These are phyloP conservation scores for Amphipyra tragopoginis DNA, from an alignment of 2,888 invertebrate species.

Conservation along the genomic window DNA sequence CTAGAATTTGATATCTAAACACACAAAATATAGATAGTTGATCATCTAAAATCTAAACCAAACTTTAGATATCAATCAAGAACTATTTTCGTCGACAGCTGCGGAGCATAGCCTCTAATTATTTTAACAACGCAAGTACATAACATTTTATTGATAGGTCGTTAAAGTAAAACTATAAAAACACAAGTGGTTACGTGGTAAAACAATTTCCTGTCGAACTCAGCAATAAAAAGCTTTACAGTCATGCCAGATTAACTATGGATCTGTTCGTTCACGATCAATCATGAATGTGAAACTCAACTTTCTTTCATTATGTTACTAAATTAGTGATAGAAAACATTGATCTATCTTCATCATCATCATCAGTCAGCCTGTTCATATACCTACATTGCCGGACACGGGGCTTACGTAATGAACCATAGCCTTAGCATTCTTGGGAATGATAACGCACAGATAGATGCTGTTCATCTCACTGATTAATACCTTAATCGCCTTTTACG, in stretches of 20 bases:
- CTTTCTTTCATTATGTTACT: conserved; percentile 27
- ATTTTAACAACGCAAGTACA: conserved; percentile 21
- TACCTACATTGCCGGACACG: neutral
- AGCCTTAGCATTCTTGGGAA: neutral
- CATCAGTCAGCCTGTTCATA: neutral
- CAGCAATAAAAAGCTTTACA: conserved; percentile 41
- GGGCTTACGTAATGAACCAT: neutral
- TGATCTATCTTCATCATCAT: conserved; percentile 2
- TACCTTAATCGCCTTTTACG: neutral
- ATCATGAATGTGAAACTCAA: conserved; percentile 44
- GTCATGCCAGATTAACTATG: conserved; percentile 47
- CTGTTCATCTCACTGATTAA: neutral
- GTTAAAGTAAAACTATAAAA: conserved; percentile 49
- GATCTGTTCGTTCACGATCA: conserved; percentile 27
- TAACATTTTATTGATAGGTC: conserved; percentile 49
- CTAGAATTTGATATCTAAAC: neutral
- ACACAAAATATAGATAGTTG: neutral
- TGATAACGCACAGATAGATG: neutral
- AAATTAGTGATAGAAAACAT: conserved; percentile 21
- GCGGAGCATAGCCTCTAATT: conserved; percentile 11
- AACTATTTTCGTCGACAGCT: conserved; percentile 14
- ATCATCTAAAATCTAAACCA: conserved; percentile 5
- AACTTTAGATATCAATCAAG: conserved; percentile 1
- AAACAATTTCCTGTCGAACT: conserved; percentile 46
- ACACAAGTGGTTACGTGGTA: conserved; percentile 27